Conservation (phyloP, 2,113 vertebrate genomes). For the Edolisoma coerulescens region DNA sequence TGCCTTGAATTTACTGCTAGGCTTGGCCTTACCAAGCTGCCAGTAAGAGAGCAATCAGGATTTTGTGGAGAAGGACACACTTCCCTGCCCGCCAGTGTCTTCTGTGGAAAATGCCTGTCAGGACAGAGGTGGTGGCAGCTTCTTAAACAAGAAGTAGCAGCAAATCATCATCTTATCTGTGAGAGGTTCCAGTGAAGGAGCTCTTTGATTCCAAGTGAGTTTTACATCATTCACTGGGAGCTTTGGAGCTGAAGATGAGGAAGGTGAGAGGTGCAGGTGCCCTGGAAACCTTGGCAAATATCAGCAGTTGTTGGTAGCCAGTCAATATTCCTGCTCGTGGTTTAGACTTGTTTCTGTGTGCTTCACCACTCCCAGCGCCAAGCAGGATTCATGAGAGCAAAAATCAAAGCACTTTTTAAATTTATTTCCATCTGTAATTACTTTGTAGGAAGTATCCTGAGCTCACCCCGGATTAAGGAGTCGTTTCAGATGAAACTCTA, state of each 20-base stretch:
- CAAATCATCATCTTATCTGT: background rate
- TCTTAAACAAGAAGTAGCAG: background rate
- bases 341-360: background rate
- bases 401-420: background rate
- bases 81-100: background rate
- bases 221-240: background rate
- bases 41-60: background rate
- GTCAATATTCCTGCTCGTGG: background rate
- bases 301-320: background rate
- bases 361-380: background rate
- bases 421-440: background rate
- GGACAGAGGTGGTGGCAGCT: background rate
- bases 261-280: background rate
- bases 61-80: background rate
- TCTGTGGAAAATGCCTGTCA: background rate
- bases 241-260: background rate
- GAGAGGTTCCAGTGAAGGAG: background rate
- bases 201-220: background rate
- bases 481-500: background rate
- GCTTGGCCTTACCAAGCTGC: background rate
- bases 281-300: background rate
- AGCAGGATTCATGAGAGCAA: background rate
- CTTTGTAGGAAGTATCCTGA: background rate
- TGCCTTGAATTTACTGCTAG: background rate
- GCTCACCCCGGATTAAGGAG: background rate